A percentile compares a stretch with the other conserved stretches of the same genome.
Conservation (phyloP, 2,113 vertebrate species). For the Opisthocomus hoazin region DNA sequence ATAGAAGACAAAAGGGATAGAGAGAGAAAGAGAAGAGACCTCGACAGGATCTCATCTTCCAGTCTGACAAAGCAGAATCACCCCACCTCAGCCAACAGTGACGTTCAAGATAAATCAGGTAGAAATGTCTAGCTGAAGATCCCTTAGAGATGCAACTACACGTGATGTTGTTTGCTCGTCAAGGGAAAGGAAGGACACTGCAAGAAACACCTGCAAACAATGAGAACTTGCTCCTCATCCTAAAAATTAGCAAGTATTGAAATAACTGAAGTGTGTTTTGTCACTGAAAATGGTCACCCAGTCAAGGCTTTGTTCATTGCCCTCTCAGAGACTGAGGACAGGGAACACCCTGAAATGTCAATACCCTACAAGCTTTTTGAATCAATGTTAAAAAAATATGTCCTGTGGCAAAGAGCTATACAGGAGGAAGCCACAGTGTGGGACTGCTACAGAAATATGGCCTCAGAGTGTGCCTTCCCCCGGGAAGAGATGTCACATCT, state of each 20-base stretch:
- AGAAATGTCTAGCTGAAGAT: background rate
- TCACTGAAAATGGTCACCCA: background rate
- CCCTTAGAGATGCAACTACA: background rate
- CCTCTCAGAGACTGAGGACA: background rate
- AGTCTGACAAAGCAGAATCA: background rate
- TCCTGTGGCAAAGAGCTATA: background rate
- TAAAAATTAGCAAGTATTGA: background rate
- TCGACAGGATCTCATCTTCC: background rate
- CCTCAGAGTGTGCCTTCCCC: background rate
- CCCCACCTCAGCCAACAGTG: background rate
- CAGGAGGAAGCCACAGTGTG: background rate
- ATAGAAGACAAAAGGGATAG: background rate
- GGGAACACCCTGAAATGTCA: background rate
- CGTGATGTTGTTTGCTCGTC: background rate
- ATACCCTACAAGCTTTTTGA: background rate
- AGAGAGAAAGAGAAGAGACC: background rate
- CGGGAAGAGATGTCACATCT: accelerated
- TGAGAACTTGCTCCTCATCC: background rate
- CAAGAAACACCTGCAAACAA: background rate
- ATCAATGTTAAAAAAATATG: background rate
- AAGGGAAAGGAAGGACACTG: background rate
- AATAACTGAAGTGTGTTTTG: background rate
- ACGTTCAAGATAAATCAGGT: background rate
- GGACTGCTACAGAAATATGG: background rate
- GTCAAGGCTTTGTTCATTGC: background rate